Percentiles rank a stretch among this genome's conserved stretches.
phyloP scores from a whole-genome alignment of 37 sponge, comb jelly and placozoan species.

The Beroe ovata region DNA sequence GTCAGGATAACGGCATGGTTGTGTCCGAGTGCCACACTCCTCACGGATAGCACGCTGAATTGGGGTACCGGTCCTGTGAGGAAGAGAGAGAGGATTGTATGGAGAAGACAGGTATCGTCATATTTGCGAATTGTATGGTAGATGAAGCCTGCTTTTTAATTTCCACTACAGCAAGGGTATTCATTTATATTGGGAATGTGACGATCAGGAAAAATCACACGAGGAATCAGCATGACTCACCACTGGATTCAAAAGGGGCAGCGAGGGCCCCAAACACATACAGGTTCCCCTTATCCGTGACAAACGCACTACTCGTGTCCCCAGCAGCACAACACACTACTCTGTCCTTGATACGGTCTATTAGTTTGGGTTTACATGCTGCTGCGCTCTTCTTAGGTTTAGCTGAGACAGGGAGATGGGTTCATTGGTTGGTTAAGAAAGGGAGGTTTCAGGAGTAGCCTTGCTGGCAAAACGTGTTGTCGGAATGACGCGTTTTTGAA shows the following conservation, averaged over 20 bases:
- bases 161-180: too few species aligned
- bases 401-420: neutral
- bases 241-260: slow-evolving; percentile 70
- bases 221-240: too few species aligned
- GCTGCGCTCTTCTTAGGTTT: slow-evolving; percentile 51
- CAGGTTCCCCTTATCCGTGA: slow-evolving; percentile 81
- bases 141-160: too few species aligned
- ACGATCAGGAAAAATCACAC: too few species aligned
- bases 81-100: too few species aligned
- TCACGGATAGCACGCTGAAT: slow-evolving; percentile 76
- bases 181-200: too few species aligned
- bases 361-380: slow-evolving; percentile 6
- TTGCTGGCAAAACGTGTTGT: too few species aligned
- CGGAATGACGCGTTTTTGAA: too few species aligned
- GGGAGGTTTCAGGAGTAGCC: too few species aligned
- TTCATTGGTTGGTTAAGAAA: too few species aligned
- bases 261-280: slow-evolving; percentile 83
- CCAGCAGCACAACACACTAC: slow-evolving; percentile 64
- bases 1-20: slow-evolving; percentile 81
- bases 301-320: slow-evolving; percentile 68
- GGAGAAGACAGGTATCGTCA: too few species aligned
- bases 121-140: too few species aligned
- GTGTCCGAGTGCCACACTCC: slow-evolving; percentile 83
- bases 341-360: slow-evolving; percentile 49
- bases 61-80: slow-evolving; percentile 77